Evolutionary conservation across 2,888 invertebrate genomes (phyloP), one percentile per base, ranked within the genome.

Genomic region (Emmelina monodactyla): DNA sequence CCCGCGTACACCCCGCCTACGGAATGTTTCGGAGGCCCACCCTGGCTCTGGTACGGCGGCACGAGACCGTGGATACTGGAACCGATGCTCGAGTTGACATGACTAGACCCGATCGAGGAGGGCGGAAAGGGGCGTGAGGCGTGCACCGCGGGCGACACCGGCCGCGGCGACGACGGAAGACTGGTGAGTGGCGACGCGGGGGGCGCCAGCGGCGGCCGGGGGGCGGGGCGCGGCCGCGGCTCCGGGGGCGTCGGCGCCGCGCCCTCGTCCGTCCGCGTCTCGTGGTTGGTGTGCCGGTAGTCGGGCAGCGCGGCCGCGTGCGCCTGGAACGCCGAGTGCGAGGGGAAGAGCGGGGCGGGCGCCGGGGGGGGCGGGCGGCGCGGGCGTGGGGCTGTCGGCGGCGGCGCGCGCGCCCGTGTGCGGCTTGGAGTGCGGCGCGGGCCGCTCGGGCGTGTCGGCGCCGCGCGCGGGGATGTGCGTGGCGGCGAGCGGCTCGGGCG

Each of bases 271-370:
- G 70, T 70, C 56, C 72, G 84, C 61, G 84, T 83, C 53, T 83
- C 83, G 57, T 85, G 84, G 53, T 73, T 79, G 25, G 75, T 75
- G 49, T 73, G 79, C 32, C 76, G 66, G 59, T 73, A 79, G 54
- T 78, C 79, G 34, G 76, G 75, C 46, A 78, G 62, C 42, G 75
- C 73, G 41, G 75, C 70, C 31, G 72, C 62, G 56, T 81, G 73
- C 42, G 80, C 71, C 53, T 82, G 81, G 57, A 80, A 78, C 40
- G 71, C 69, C 56, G 71, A 75, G 33, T 69, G 67, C 31, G 76
- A 73, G 40, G 71, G 70, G 57, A 71, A 75, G 33, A 69, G 67
- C 31, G 76, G 73, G 34, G 71, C 66, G 15, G 71, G 75, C 2
- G 75, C 71, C 13, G 1, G 70, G 70, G 3, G 76, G 75, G 25